Conservation (phyloP, 2,113 vertebrate genomes). For the Erythrolamprus reginae region DNA sequence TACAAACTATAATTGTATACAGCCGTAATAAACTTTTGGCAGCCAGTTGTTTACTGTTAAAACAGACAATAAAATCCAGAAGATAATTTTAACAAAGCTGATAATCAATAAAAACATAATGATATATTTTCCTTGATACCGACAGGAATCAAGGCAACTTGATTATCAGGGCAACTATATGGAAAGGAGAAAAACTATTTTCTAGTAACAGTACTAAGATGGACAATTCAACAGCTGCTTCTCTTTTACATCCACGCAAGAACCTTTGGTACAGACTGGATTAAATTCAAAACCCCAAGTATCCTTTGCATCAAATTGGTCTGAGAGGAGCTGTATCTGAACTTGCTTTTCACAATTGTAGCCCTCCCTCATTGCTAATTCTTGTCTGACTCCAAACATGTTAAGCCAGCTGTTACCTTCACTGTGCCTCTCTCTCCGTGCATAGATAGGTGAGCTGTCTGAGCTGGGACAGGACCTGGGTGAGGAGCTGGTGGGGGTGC, state of each 20-base stretch:
- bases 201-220: neutral
- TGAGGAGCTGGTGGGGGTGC: conserved; percentile 64
- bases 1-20: neutral
- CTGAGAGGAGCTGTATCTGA: neutral
- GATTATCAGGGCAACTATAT: neutral
- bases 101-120: neutral
- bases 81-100: neutral
- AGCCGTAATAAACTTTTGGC: neutral
- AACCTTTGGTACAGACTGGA: neutral
- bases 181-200: neutral
- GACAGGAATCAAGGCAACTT: no score
- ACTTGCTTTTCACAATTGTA: neutral
- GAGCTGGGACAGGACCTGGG: conserved; percentile 77
- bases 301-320: neutral
- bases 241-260: neutral
- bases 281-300: neutral
- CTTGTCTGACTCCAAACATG: neutral
- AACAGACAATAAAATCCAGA: neutral
- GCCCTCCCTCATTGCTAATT: neutral
- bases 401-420: conserved; percentile 68
- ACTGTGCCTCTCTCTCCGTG: conserved; percentile 73
- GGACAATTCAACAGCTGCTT: neutral
- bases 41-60: neutral
- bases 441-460: conserved; percentile 76
- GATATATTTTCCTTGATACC: neutral